Evolutionary conservation across 2,113 vertebrate genomes (phyloP).

Genomic region (Sminthopsis crassicaudata): DNA sequence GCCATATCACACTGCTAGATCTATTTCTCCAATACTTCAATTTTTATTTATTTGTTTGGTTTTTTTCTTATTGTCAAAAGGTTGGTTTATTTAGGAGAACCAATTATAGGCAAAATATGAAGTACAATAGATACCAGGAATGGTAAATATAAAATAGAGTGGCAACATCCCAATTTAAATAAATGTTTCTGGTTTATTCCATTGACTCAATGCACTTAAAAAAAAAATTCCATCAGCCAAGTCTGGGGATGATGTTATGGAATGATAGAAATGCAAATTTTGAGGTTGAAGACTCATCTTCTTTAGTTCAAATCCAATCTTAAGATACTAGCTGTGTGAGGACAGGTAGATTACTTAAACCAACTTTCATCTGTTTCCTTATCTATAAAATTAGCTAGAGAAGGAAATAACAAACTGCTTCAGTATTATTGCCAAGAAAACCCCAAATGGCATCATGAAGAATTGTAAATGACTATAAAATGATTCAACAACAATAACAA

Average conservation of each 20-base stretch:
- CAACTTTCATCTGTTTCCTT: not conserved
- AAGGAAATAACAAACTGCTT: not conserved
- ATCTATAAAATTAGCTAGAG: not conserved
- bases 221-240: not conserved
- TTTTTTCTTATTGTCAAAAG: no score
- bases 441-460: not conserved
- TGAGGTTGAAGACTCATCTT: not conserved
- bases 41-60: not conserved
- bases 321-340: not conserved
- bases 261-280: not conserved
- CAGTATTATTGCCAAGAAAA: not conserved
- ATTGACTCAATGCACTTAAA: not conserved
- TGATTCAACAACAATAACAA: not conserved
- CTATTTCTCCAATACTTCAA: not conserved
- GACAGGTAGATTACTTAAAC: not conserved
- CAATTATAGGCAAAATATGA: no score
- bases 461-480: not conserved
- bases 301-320: not conserved
- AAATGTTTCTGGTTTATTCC: not conserved
- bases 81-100: no score
- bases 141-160: no score
- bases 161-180: not conserved
- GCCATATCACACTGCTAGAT: not conserved
- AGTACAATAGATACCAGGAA: no score
- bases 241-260: not conserved